phyloP scores from a whole-genome alignment of 1,140 invertebrate species.

The Orius insidiosus region DNA sequence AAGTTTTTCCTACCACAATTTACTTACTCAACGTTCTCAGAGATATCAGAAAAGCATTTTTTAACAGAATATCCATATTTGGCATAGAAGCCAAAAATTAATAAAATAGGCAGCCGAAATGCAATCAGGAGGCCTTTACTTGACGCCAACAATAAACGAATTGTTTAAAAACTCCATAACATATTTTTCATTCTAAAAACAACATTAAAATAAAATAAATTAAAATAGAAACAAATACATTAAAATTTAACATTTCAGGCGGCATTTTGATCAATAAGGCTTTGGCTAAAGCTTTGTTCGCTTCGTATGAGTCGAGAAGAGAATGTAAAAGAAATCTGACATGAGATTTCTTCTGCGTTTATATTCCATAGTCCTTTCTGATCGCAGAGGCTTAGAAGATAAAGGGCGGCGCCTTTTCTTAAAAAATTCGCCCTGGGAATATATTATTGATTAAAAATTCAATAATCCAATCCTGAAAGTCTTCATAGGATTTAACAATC shows the following conservation, averaged over 20 bases:
- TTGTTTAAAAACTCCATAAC: conserved; percentile 28
- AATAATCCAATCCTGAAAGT: conserved; percentile 33
- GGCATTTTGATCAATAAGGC: conserved; percentile 31
- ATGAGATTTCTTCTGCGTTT: conserved; percentile 1
- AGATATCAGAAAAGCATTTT: neutral
- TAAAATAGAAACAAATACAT: conserved; percentile 22
- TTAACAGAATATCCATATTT: neutral
- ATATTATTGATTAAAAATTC: conserved; percentile 37
- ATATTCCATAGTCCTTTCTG: conserved; percentile 14
- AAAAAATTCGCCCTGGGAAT: conserved; percentile 51
- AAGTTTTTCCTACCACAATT: neutral
- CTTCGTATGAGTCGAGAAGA: conserved; percentile 55
- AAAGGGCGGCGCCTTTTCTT: conserved; percentile 42
- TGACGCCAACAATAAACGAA: conserved; percentile 37
- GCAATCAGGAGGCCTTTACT: conserved; percentile 61
- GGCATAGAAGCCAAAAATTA: conserved; percentile 27
- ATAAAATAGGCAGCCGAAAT: conserved; percentile 59
- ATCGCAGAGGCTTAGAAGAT: conserved; percentile 28
- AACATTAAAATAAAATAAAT: conserved; percentile 22
- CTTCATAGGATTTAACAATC: conserved; percentile 21
- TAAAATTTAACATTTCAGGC: conserved; percentile 24
- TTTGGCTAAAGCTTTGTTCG: conserved; percentile 50
- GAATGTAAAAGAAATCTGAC: conserved; percentile 18
- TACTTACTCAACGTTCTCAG: conserved; percentile 1
- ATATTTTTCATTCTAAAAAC: conserved; percentile 25